Evolutionary conservation across 2,888 invertebrate genomes (phyloP).

Genomic region (Pandemis corylana): DNA sequence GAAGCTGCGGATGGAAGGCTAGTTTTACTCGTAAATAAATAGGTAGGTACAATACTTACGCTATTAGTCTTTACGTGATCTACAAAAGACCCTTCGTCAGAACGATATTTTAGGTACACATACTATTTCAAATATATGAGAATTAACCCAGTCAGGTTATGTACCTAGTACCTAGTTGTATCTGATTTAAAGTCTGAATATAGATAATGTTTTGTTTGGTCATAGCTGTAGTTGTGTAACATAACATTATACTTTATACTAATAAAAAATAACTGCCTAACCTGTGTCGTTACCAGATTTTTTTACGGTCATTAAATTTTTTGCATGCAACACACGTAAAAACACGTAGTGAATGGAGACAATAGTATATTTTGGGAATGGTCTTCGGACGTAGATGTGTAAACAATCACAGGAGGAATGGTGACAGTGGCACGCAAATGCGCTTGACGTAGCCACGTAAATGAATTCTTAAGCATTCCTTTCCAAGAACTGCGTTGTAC

Average conservation of each 20-base stretch:
- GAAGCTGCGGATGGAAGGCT: too few relatives aligned
- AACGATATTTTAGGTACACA: too few relatives aligned
- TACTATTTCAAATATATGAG: too few relatives aligned
- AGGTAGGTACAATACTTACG: not conserved
- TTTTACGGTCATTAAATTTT: not conserved
- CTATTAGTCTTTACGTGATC: not conserved
- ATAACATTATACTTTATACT: too few relatives aligned
- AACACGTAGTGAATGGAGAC: not conserved
- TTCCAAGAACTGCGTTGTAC: constrained; percentile 68
- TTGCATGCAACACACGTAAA: not conserved
- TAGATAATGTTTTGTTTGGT: too few relatives aligned
- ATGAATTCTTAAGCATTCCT: constrained; percentile 50
- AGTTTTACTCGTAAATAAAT: too few relatives aligned
- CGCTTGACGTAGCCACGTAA: constrained; percentile 33
- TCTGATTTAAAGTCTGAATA: too few relatives aligned
- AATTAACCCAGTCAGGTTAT: too few relatives aligned
- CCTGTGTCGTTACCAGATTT: not conserved
- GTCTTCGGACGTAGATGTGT: not conserved
- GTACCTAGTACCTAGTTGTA: too few relatives aligned
- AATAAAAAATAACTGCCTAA: not conserved
- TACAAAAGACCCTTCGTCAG: not conserved
- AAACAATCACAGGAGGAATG: constrained; percentile 18
- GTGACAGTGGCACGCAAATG: constrained; percentile 26
- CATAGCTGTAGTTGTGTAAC: not conserved
- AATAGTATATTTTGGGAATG: not conserved